phyloP scores from a whole-genome alignment of 1,140 invertebrate genomes.

The Lepidotrigona ventralis region DNA sequence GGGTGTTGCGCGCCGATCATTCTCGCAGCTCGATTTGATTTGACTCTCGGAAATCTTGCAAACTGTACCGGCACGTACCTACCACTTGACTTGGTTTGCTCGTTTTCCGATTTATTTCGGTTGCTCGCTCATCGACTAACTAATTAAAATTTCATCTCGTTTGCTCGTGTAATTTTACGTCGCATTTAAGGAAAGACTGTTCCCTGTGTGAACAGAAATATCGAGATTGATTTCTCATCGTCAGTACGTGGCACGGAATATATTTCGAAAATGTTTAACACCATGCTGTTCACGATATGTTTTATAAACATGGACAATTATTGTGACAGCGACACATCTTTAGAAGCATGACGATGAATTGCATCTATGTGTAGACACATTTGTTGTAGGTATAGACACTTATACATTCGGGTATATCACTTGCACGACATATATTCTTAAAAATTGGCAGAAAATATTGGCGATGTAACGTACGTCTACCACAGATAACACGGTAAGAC shows the following conservation, averaged over 20 bases:
- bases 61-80: not conserved
- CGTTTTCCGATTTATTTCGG: not conserved
- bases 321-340: too few species aligned
- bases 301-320: not conserved
- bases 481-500: slow-evolving; percentile 53
- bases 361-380: not conserved
- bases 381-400: not conserved
- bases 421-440: not conserved
- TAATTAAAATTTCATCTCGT: not conserved
- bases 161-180: not conserved
- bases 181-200: not conserved
- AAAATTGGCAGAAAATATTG: not conserved
- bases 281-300: not conserved
- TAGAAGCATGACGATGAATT: not conserved
- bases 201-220: not conserved
- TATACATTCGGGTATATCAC: not conserved
- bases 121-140: too few species aligned
- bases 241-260: too few species aligned
- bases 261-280: not conserved
- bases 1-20: not conserved
- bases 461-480: slow-evolving; percentile 28
- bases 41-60: not conserved
- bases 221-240: not conserved
- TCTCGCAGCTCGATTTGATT: not conserved
- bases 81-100: not conserved